Percentiles rank a stretch among this genome's conserved stretches.
Conservation (phyloP, 1,140 invertebrate species). For the Drosophila pachea region DNA sequence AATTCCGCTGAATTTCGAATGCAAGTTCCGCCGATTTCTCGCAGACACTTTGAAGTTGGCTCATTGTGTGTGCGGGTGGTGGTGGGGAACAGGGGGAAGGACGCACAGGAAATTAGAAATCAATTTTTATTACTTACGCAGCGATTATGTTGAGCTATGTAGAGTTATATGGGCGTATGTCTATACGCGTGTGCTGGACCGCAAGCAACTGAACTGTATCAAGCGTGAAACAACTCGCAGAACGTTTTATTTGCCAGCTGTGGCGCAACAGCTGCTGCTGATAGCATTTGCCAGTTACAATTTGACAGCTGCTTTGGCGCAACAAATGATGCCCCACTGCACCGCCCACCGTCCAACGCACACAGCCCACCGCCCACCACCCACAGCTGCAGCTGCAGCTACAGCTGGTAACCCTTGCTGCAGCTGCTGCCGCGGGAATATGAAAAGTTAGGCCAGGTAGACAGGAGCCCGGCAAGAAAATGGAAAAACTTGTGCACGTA, state of each 20-base stretch:
- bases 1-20: constrained; percentile 15
- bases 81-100: too few species aligned
- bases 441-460: constrained; percentile 56
- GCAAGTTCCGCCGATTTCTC: constrained; percentile 13
- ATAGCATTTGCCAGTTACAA: constrained; percentile 40
- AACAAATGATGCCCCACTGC: constrained; percentile 47
- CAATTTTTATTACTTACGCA: constrained; percentile 25
- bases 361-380: constrained; percentile 11
- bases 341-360: constrained; percentile 8
- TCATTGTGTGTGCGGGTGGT: neutral
- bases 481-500: constrained; percentile 76
- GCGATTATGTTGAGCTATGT: neutral
- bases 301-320: constrained; percentile 53
- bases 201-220: constrained; percentile 30
- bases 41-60: constrained; percentile 27
- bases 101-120: constrained; percentile 65
- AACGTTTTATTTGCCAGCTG: constrained; percentile 9
- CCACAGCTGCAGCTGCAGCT: constrained; percentile 1
- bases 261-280: constrained; percentile 53
- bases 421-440: constrained; percentile 29
- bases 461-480: constrained; percentile 43
- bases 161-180: neutral
- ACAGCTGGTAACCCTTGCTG: neutral
- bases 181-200: neutral
- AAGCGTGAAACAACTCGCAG: neutral